Evolutionary conservation across 2,888 invertebrate species (phyloP), one percentile per base, ranked within the genome.

Genomic region (Brassicogethes aeneus): DNA sequence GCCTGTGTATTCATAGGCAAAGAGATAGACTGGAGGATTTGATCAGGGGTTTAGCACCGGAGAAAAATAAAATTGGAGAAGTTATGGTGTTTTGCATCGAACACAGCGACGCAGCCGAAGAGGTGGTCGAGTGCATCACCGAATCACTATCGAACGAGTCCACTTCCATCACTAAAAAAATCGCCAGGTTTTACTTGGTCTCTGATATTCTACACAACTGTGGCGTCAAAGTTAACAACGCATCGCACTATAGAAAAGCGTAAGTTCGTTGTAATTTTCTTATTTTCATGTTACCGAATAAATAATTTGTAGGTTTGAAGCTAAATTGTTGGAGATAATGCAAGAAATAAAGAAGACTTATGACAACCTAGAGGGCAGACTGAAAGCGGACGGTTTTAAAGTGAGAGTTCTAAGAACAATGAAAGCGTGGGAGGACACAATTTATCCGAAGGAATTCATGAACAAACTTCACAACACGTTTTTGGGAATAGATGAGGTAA

Each of bases 61-160:
- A 88, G 57, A 77, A 87, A 40, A 68, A 74, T 44, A 82, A 83
- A 66, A 82, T 99, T 43, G 95, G 87, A 3, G 95, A 94, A 64
- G 88, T 87, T 12, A 99, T 99, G 99, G 87, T 97, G 38, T 99
- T 95, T 79, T 99, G 97, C 68, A 86, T 99, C 46, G 95, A 97
- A 65, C 96, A 99, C 70, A 93, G 95, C 15, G 96, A 96, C 68
- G 92, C 94, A 16, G 95, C 96, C 2, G 91, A 89, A 61, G 97
- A 99, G 73, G 86, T 99, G 46, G 86, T 90, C 36, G 88, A 89
- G 51, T 94, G 93, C 66, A 80, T 99, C 42, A 76, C 83, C 2
- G 95, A 95, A 69, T 80, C 94, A 1, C 74, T 99, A 34, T 77
- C 84, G 3, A 88, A 85, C 54, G 65, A 72, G 3, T 71, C 77